A percentile compares a stretch with the other conserved stretches of the same genome.
phyloP scores from a whole-genome alignment of 2,888 invertebrate genomes.

The Mechanitis messenoides region DNA sequence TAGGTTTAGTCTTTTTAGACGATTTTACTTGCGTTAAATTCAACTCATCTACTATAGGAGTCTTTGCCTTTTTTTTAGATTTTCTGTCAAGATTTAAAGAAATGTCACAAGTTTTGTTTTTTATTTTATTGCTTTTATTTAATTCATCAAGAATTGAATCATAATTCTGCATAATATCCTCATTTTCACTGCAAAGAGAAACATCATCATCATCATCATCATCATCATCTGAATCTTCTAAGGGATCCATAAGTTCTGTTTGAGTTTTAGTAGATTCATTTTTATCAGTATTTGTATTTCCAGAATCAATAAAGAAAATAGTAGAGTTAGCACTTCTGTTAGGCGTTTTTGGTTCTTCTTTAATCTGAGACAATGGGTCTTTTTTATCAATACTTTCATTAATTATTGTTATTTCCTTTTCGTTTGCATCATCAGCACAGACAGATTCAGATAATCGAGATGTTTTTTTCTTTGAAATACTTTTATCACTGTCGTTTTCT shows the following conservation, averaged over 20 bases:
- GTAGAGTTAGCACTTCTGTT: constrained; percentile 46
- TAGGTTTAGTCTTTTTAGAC: constrained; percentile 28
- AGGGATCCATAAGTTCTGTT: constrained; percentile 51
- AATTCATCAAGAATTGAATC: constrained; percentile 54
- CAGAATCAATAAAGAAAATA: constrained; percentile 43
- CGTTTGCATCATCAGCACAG: constrained; percentile 42
- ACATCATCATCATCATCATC: constrained; percentile 29
- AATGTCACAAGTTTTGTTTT: constrained; percentile 40
- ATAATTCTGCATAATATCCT: constrained; percentile 44
- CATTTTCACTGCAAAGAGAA: constrained; percentile 12
- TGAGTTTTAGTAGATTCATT: constrained; percentile 42
- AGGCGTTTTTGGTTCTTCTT: constrained; percentile 58
- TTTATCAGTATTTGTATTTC: constrained; percentile 42
- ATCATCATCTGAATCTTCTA: constrained; percentile 41
- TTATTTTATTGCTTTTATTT: constrained; percentile 41
- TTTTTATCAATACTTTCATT: constrained; percentile 37
- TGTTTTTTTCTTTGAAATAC: constrained; percentile 34
- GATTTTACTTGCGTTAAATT: constrained; percentile 55
- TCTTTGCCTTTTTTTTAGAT: constrained; percentile 40
- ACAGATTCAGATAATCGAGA: constrained; percentile 44
- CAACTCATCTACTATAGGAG: constrained; percentile 53
- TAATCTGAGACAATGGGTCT: constrained; percentile 53
- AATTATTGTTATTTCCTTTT: constrained; percentile 54
- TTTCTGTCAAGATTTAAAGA: constrained; percentile 56
- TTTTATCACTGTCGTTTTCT: constrained; percentile 14